Percentiles rank a stretch among this genome's conserved stretches.
phyloP scores from a whole-genome alignment of 1,140 invertebrate genomes.

The Drosophila navojoa region DNA sequence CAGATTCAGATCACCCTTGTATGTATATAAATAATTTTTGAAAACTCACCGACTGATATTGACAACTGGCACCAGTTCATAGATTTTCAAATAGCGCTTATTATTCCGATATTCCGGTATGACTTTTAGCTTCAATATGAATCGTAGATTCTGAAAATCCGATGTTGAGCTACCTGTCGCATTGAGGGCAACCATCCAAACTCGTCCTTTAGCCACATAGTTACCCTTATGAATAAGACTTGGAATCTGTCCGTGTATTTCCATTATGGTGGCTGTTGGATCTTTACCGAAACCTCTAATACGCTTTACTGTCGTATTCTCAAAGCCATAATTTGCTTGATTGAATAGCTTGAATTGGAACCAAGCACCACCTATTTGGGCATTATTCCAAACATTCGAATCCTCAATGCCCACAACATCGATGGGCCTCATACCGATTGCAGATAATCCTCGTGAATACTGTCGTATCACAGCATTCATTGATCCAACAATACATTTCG shows the following conservation, averaged over 20 bases:
- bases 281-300: conserved; percentile 40
- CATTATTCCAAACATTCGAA: conserved; percentile 28
- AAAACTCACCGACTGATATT: conserved; percentile 35
- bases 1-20: neutral
- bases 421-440: conserved; percentile 35
- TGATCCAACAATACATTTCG: conserved; percentile 27
- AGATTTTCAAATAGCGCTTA: conserved; percentile 43
- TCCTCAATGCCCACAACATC: conserved; percentile 37
- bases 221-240: conserved; percentile 45
- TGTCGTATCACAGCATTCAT: conserved; percentile 36
- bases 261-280: conserved; percentile 35
- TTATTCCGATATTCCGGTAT: conserved; percentile 46
- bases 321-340: conserved; percentile 44
- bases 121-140: conserved; percentile 42
- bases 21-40: neutral
- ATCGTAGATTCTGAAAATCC: conserved; percentile 49
- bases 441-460: conserved; percentile 23
- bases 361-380: conserved; percentile 8
- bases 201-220: conserved; percentile 16
- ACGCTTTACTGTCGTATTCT: conserved; percentile 45
- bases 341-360: conserved; percentile 38
- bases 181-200: conserved; percentile 25
- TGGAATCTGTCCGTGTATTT: conserved; percentile 47
- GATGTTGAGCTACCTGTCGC: conserved; percentile 20
- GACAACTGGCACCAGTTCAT: conserved; percentile 32